Evolutionary conservation across 2,888 invertebrate species (phyloP), one percentile per base, ranked within the genome.

Genomic region (Busseola fusca): DNA sequence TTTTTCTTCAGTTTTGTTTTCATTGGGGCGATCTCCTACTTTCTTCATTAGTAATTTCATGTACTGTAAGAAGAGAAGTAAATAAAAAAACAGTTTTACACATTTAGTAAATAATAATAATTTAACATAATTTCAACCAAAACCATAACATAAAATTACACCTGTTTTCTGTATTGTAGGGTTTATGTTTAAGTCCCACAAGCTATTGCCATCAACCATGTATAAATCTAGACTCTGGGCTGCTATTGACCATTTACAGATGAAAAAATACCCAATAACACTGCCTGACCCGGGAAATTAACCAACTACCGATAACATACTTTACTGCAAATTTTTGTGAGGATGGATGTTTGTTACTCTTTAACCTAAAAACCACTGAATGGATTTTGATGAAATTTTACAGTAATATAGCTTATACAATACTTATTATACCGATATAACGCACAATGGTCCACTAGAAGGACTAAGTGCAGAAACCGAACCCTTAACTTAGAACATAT

Each of bases 21-120:
- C 79, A 72, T 81, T 82, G 62, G 81, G 76, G 54, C 84, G 69
- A 34, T 84, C 87, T 67, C 90, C 92, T 5, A 94, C 91, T 93
- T 96, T 96, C 90, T 96, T 94, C 93, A 96, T 97, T 62, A 98
- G 90, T 5, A 96, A 92, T 91, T 97, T 97, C 97, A 97, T 97
- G 87, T 98, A 98, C 96, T 97, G 93, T 71, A 96, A 93, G 82
- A 93, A 82, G n/a, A n/a, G n/a, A n/a, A n/a, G n/a, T n/a, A n/a
- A 68, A 64, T 62, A 14, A 56, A 62, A 50, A 30, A 70, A 60
- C 25, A 42, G 30, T 27, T 45, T 12, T 21, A 21, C 18, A 56
- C n/a, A 40, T 16, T 10, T 30, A 42, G 18, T 10, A 34, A 34
- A 34, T 34, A 34, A 34, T 34, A 34, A 3, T 34, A 34, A 34